Evolutionary conservation across 2,113 vertebrate genomes (phyloP), one percentile per base, ranked within the genome.

Genomic region (Azemiops feae): DNA sequence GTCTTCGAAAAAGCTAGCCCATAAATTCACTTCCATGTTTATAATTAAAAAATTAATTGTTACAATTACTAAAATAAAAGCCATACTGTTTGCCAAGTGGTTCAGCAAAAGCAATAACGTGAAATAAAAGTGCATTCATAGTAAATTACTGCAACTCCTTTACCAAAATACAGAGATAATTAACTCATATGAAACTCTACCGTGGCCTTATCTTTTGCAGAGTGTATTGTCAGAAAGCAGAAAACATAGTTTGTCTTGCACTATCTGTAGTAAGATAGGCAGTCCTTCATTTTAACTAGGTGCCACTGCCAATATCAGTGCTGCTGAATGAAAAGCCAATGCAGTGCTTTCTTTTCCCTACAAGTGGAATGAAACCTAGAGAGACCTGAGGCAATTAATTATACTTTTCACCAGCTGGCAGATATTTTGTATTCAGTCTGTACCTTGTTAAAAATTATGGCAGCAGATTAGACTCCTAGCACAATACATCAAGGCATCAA

Each of bases 211-310:
- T 96, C 96, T 94, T 93, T 91, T 64, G 89, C 89, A 89, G 89
- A 93, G 57, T 88, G n/a, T 43, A 94, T 69, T 94, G 95, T 94
- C 95, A 96, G 96, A 95, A 96, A 96, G 95, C 89, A 96, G 95
- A 96, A 97, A 96, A 96, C 74, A 92, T 54, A 93, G 94, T 92
- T 96, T 96, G 94, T 92, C 94, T 96, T 92, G 4, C 89, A 95
- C 97, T 96, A 97, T 96, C 97, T 96, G 43, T 92, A 96, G 95
- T 94, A 95, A 93, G 91, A 96, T 94, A 97, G 96, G 96, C 95
- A 94, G 93, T 94, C 95, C 95, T 97, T 97, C 97, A 96, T 96
- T 97, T 97, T 97, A 97, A 97, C 97, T 95, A 97, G 96, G 94
- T 88, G 96, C 93, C 94, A 95, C 95, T 96, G 96, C 93, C 97